Evolutionary conservation across 2,888 invertebrate genomes (phyloP).

Genomic region (Andrena chrysosceles): DNA sequence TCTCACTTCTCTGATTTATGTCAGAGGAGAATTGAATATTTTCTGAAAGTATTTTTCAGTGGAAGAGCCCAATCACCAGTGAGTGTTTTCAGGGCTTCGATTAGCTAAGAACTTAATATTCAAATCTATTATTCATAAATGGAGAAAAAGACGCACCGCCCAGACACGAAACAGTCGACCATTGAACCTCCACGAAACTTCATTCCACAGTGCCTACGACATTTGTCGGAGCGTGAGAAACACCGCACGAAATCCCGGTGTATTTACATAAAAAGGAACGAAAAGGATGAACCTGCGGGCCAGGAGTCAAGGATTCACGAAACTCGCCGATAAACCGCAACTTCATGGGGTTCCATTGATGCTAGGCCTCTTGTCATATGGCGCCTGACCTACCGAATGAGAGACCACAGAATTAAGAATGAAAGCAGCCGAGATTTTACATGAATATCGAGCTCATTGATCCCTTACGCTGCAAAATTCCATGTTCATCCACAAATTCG

Average conservation of each 20-base stretch:
- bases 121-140: too few relatives aligned
- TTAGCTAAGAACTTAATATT: too few relatives aligned
- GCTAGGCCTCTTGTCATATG: slow-evolving; percentile 43
- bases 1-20: too few relatives aligned
- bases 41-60: too few relatives aligned
- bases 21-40: too few relatives aligned
- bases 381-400: slow-evolving; percentile 56
- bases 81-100: too few relatives aligned
- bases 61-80: too few relatives aligned
- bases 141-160: background rate
- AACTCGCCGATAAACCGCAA: slow-evolving; percentile 60
- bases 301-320: slow-evolving; percentile 60
- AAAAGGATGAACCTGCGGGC: slow-evolving; percentile 41
- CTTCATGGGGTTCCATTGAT: slow-evolving; percentile 56
- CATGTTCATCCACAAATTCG: background rate
- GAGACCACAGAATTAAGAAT: slow-evolving; percentile 35
- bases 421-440: slow-evolving; percentile 22
- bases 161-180: slow-evolving; percentile 8
- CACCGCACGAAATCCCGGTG: slow-evolving; percentile 40
- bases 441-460: background rate
- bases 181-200: slow-evolving; percentile 17
- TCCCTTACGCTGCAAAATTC: background rate
- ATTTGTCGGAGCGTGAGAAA: slow-evolving; percentile 61
- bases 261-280: slow-evolving; percentile 63
- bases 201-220: slow-evolving; percentile 51